Base-by-base conservation (phyloP, 2,797 vertebrate genomes). In the Rhodeus uyekii region DNA sequence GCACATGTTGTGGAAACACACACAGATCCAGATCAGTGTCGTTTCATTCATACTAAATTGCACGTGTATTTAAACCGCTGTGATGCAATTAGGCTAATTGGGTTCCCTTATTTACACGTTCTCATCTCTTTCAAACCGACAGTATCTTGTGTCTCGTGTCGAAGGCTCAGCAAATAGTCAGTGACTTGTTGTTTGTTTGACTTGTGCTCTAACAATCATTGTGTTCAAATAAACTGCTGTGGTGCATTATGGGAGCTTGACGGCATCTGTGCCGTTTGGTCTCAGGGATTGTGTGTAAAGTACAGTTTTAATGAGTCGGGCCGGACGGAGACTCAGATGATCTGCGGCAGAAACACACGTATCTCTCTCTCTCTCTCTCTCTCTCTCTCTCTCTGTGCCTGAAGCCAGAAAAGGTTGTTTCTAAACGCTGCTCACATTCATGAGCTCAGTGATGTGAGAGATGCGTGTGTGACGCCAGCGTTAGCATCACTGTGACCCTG, bases 11-110 rank as follows among this genome's bases (percentile, higher is more conserved):
- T 27, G 50, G 10, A 4, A 50, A 50, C 48, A n/a, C 34, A 3
- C 38, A 42, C 65, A 42, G 36, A 38, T 13, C 64, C 4, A 8
- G 18, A 19, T 72, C 27, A 12, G 2, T 14, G 18, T 50, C 19
- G n/a, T 72, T 53, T 73, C 29, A 72, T 72, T 3, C 68, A 71
- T 22, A 7, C 0, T 46, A 22, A 29, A 71, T 29, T 12, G 18
- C 44, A 53, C 36, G 71, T 48, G 68, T 53, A 16, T 53, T 73
- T 73, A 53, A 48, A n/a, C n/a, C n/a, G n/a, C n/a, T 19, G 69
- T 2, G 44, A 53, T 34, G 46, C 12, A 73, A 73, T 73, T 73
- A 73, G 71, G 46, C 36, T 73, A 53, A 53, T 73, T 73, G 4
- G 29, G 10, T 53, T 53, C 36, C 19, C 68, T 48, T 18, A 44